phyloP scores from a whole-genome alignment of 2,113 vertebrate genomes.

The Apaloderma vittatum region DNA sequence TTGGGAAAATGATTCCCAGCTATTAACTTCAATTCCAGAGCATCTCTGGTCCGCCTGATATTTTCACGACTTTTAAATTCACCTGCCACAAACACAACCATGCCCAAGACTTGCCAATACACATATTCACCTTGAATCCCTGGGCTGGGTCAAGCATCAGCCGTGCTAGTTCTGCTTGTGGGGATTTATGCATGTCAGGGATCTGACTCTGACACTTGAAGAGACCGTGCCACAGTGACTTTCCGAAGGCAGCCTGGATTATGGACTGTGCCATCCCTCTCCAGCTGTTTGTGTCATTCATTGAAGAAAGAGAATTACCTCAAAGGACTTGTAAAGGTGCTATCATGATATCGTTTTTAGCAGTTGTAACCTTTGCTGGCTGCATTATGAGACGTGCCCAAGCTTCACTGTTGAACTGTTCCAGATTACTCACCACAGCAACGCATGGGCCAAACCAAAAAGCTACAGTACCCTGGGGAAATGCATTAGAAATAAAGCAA shows the following conservation, averaged over 20 bases:
- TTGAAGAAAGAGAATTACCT: not conserved
- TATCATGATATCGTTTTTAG: not conserved
- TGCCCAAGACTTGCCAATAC: not conserved
- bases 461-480: not conserved
- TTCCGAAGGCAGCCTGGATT: not conserved
- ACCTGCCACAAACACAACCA: rapidly evolving
- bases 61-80: not conserved
- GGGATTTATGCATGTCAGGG: not conserved
- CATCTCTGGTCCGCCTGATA: not conserved
- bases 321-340: not conserved
- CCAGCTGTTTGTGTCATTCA: not conserved
- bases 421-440: not conserved
- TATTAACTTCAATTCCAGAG: not conserved
- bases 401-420: rapidly evolving
- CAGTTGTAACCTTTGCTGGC: not conserved
- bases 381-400: not conserved
- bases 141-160: too few relatives aligned
- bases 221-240: not conserved
- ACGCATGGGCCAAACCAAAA: not conserved
- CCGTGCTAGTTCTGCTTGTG: not conserved
- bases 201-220: not conserved
- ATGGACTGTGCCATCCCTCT: not conserved
- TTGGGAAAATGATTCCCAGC: not conserved
- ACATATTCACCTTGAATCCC: not conserved
- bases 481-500: not conserved